Conservation (phyloP, 1,140 invertebrate species). For the Zaprionus ornatus region DNA sequence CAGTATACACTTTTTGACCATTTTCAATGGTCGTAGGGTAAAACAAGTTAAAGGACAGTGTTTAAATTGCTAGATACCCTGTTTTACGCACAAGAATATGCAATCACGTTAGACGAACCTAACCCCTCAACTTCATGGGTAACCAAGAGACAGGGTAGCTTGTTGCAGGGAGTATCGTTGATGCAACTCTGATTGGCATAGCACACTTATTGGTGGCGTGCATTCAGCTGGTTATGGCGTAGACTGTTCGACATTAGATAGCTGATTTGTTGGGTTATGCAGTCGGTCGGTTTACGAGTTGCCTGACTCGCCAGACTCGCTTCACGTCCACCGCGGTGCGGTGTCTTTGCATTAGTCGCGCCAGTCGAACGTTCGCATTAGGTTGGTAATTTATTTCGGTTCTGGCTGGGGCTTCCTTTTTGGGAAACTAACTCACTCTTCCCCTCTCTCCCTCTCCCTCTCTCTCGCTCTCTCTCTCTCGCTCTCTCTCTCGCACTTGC, state of each 20-base stretch:
- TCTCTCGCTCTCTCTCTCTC: background rate
- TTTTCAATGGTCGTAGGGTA: too few relatives aligned
- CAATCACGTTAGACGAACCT: too few relatives aligned
- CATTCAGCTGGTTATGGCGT: background rate
- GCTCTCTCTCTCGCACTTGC: background rate
- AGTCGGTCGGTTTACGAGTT: background rate
- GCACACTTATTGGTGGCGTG: background rate
- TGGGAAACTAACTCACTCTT: background rate
- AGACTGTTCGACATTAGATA: slow-evolving; percentile 1
- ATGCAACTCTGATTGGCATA: background rate
- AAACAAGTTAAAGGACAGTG: too few relatives aligned
- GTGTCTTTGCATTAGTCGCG: slow-evolving; percentile 3
- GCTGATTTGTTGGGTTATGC: slow-evolving; percentile 1
- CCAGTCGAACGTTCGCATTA: slow-evolving; percentile 1
- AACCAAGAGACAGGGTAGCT: background rate
- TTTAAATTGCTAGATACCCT: too few relatives aligned
- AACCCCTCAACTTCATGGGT: background rate
- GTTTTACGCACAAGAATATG: too few relatives aligned
- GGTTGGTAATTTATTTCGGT: slow-evolving; percentile 2
- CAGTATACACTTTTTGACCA: too few relatives aligned
- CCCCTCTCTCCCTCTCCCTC: background rate
- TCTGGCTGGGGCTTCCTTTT: background rate
- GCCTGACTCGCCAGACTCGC: background rate
- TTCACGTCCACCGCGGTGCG: background rate
- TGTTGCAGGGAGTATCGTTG: background rate